Evolutionary conservation across 2,113 vertebrate species (phyloP).

Genomic region (Acanthochromis polyacanthus): DNA sequence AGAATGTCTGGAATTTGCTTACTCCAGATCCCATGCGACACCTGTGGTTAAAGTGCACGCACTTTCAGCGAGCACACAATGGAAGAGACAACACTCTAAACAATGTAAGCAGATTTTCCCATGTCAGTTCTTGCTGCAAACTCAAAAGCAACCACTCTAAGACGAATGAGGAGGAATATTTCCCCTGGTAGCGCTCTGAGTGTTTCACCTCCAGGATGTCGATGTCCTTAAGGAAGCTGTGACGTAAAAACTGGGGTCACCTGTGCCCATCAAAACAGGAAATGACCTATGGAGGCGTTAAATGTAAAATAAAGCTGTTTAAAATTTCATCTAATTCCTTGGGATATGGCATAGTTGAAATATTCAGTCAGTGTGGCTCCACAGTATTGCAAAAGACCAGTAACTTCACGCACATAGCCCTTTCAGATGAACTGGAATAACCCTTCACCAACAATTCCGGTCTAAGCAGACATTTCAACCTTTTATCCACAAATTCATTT

Average conservation of each 20-base stretch:
- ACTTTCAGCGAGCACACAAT: neutral
- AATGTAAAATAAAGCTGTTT: neutral
- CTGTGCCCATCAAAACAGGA: constrained; percentile 50
- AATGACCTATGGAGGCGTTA: constrained; percentile 4
- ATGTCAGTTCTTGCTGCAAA: neutral
- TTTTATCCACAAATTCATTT: too few species aligned
- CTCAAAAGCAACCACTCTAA: neutral
- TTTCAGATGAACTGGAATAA: too few species aligned
- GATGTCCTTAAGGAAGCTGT: constrained; percentile 42
- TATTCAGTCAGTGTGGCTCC: neutral
- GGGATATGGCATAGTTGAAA: neutral
- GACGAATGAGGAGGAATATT: neutral
- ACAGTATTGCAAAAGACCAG: too few species aligned
- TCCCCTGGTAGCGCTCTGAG: neutral
- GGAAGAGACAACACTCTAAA: neutral
- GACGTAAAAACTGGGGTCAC: constrained; percentile 37
- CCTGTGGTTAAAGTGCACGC: neutral
- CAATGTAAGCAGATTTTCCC: neutral
- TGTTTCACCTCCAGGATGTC: constrained; percentile 46
- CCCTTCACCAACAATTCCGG: too few species aligned
- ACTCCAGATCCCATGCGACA: neutral
- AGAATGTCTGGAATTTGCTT: neutral
- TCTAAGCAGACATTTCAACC: too few species aligned
- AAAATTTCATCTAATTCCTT: too few species aligned
- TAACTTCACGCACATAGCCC: too few species aligned